Percentiles rank a stretch among this genome's conserved stretches.
Evolutionary conservation across 2,888 invertebrate species (phyloP).

Genomic region (Brachypterus glaber): DNA sequence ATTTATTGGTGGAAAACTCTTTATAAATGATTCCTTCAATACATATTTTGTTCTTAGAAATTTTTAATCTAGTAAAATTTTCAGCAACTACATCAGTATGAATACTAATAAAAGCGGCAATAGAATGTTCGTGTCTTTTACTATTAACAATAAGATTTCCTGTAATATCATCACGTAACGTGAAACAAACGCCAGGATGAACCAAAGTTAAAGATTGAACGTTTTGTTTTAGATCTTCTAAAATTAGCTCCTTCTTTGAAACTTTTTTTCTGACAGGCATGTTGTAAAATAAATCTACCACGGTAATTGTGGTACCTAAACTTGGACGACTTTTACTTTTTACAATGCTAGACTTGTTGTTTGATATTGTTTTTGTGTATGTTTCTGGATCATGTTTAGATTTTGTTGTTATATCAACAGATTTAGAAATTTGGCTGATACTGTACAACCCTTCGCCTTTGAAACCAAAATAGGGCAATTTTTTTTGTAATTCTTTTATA

Average conservation of each 20-base stretch:
- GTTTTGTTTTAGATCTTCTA: constrained; percentile 49
- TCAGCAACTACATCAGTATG: constrained; percentile 40
- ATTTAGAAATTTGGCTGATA: constrained; percentile 45
- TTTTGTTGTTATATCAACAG: constrained; percentile 52
- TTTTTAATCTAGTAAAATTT: constrained; percentile 36
- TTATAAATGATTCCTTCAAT: constrained; percentile 51
- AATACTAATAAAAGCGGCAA: constrained; percentile 44
- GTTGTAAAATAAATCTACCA: constrained; percentile 55
- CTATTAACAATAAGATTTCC: constrained; percentile 51
- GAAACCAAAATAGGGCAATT: constrained; percentile 53
- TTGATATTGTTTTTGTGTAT: constrained; percentile 44
- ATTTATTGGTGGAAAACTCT: constrained; percentile 39
- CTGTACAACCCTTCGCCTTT: constrained; percentile 59
- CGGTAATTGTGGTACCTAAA: constrained; percentile 62
- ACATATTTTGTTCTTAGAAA: constrained; percentile 41
- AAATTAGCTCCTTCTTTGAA: constrained; percentile 45
- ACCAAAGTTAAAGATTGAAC: constrained; percentile 56
- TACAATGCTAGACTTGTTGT: constrained; percentile 26
- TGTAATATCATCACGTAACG: constrained; percentile 55
- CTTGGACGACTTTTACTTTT: constrained; percentile 46
- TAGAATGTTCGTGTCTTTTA: constrained; percentile 46
- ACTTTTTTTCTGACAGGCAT: constrained; percentile 51
- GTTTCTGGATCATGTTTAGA: constrained; percentile 42
- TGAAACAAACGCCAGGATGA: constrained; percentile 56
- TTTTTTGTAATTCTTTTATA: constrained; percentile 44